Conservation (phyloP, 2,797 vertebrate species). For the Psittacula derbiana region DNA sequence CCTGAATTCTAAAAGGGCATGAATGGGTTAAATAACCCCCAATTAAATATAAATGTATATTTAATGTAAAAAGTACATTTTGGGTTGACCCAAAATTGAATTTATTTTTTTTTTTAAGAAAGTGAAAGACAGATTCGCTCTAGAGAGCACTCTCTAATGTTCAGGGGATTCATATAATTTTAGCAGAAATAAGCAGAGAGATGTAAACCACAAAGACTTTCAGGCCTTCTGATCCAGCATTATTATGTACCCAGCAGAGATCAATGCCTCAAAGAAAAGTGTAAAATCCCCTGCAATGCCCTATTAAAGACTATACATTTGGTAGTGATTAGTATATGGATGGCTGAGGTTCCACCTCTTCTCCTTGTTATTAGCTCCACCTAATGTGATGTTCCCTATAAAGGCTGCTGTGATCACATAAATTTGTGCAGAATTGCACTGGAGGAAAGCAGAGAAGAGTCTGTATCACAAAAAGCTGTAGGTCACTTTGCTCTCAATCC, state of each 20-base stretch:
- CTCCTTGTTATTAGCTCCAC: background rate
- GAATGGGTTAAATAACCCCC: background rate
- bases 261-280: conserved; percentile 22
- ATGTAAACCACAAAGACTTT: conserved; percentile 34
- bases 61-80: background rate
- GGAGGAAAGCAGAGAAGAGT: background rate
- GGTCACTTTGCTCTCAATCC: background rate
- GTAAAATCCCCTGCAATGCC: background rate
- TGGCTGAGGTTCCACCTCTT: conserved; percentile 1
- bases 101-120: background rate
- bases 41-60: background rate
- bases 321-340: background rate
- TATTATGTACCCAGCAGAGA: conserved; percentile 32
- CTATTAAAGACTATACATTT: conserved; percentile 2
- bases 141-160: background rate
- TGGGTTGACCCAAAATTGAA: background rate
- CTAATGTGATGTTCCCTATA: background rate
- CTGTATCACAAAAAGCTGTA: background rate
- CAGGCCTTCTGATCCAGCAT: conserved; percentile 13
- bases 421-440: background rate
- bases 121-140: background rate
- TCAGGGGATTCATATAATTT: background rate
- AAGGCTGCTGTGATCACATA: background rate
- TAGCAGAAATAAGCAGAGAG: conserved; percentile 4
- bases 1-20: background rate